These are phyloP conservation scores for Kradibia gibbosae DNA, from an alignment of 1,140 invertebrate species.

Conservation along the genomic window DNA sequence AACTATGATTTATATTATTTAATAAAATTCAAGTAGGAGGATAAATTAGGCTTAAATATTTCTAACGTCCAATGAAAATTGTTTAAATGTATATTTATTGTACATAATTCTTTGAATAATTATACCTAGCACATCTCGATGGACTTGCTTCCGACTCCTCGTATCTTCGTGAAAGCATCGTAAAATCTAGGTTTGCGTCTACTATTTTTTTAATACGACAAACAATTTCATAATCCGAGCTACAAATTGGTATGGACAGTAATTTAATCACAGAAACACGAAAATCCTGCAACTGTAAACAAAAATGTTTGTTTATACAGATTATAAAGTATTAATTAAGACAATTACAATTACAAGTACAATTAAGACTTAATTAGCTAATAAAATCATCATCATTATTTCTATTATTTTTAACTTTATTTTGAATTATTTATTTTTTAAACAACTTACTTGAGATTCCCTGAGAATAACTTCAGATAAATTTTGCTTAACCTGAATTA, in stretches of 20 bases:
- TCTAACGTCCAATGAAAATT: no score
- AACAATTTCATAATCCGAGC: constrained; percentile 84
- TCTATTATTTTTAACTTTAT: not conserved
- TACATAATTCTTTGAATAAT: not conserved
- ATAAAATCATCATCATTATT: no score
- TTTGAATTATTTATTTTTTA: not conserved
- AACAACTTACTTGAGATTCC: constrained; percentile 76
- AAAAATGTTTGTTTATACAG: no score
- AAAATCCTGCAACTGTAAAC: constrained; percentile 54
- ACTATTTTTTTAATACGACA: constrained; percentile 83
- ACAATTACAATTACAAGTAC: no score
- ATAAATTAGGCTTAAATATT: no score
- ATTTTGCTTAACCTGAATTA: constrained; percentile 80
- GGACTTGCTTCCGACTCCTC: not conserved
- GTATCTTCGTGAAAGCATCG: constrained; percentile 79
- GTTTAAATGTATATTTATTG: no score
- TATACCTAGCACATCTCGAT: constrained; percentile 10
- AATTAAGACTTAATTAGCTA: no score
- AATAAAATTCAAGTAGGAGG: no score
- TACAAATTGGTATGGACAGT: constrained; percentile 78
- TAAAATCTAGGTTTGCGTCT: constrained; percentile 84
- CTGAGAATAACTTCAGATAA: constrained; percentile 81
- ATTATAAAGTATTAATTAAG: no score
- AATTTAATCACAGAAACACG: constrained; percentile 76
- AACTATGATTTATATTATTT: no score